Base-by-base conservation (phyloP, 2,113 vertebrate species). In the Ibidorhyncha struthersii region DNA sequence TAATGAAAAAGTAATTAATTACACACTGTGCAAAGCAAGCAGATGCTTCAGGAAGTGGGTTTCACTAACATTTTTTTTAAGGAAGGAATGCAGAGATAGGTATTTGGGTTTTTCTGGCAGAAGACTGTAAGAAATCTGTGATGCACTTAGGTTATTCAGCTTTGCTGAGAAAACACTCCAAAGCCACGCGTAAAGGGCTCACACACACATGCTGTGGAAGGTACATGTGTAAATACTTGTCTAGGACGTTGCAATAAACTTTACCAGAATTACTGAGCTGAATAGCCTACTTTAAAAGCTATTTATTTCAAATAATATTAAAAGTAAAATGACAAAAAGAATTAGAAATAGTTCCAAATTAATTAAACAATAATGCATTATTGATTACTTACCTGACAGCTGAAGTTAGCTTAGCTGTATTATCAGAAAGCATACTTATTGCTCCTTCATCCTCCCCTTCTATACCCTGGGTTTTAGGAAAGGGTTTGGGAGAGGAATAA, bases 371-470 rank as follows among this genome's bases (percentile, higher is more conserved):
- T 53, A 81, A 77, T 23, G 19, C 30, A 38, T 65, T 43, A 70
- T 2, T 86, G 63, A 55, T 63, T 73, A 89, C 97, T 96, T 97
- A 99, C 99, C 99, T 99, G 96, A 99, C 99, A 76, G 99, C 99
- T 69, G 99, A 99, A 36, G 99, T 99, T 86, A 99, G 98, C 95
- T 99, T 99, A 90, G 99, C 99, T 43, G 99, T 99, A 97, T 99
- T 99, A 98, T 99, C 99, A 74, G 99, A 99, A 94, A 99, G 97
- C 99, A 99, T 99, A 97, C 99, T 99, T 98, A 99, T 99, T 95
- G 99, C 99, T 94, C 99, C 99, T 96, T 99, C 99, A 96, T 99
- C 99, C 94, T 99, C 99, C 41, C 99, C 99, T 97, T 99, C 99
- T 89, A 99, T 98, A 53, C 99, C 99, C 99, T 99, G 65, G 6